Evolutionary conservation across 37 sponge, comb jelly and placozoan genomes (phyloP), one percentile per base, ranked within the genome.

Genomic region (Axinella damicornis): DNA sequence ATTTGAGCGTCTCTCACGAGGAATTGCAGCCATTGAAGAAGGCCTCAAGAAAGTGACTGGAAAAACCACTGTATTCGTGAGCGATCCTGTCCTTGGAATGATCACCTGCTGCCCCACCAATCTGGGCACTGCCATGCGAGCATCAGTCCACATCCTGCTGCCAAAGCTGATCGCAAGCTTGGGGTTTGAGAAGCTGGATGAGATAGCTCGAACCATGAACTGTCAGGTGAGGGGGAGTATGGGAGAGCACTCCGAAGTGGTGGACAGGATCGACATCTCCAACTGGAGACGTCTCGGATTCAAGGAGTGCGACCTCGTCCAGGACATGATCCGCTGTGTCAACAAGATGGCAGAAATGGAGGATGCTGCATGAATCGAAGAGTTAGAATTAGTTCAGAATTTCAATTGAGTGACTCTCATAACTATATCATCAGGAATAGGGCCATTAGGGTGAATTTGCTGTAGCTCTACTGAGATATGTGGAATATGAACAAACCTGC

Each of bases 91-190:
- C n/a, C 71, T 90, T 25, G 91, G 91, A 33, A 61, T 80, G 77
- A 69, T 90, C 53, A 90, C 91, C 63, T 90, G 91, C 54, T 90
- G 91, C 57, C 91, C 91, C 2, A 61, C 86, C 73, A 90, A 90
- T 75, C 39, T 90, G 2, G 91, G 91, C 31, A 90, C 86, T 20
- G 91, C 72, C 66, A 90, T 90, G 91, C 41, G 91, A 75, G 85
- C 78, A 16, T 83, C 85, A 33, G 91, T 85, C 33, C 91, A 90
- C 73, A 75, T 90, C 82, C 69, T 65, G 12, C 40, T 85, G 4
- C 86, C 86, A 2, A 85, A 85, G 78, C 78, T 85, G n/a, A 77
- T 66, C 32, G 78, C 77, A 16, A 84, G 60, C 55, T 32, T 75
- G 57, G 87, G 90, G 39, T 79, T 90, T 52, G 90, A 90, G 27